phyloP scores from a whole-genome alignment of 2,888 invertebrate genomes.

The Acleris emargana region DNA sequence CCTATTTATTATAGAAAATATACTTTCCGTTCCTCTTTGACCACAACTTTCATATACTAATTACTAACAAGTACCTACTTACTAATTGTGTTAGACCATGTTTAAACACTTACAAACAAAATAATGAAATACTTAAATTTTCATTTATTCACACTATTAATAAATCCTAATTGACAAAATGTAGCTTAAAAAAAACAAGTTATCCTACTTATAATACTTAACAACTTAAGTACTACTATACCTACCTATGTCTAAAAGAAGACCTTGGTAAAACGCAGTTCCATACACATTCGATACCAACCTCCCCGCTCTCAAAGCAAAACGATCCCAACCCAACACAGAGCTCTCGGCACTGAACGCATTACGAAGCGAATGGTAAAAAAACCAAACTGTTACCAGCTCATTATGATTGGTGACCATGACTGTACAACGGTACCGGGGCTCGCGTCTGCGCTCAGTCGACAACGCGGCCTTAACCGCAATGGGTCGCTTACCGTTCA shows the following conservation, averaged over 20 bases:
- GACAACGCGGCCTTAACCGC: conserved; percentile 64
- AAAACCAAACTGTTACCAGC: conserved; percentile 28
- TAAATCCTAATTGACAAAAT: too few relatives aligned
- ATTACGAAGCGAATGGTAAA: conserved; percentile 22
- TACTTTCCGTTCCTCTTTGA: too few relatives aligned
- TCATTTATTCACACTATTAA: neutral
- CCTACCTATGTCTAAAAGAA: neutral
- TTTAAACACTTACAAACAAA: neutral
- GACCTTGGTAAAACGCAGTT: neutral
- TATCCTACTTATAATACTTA: too few relatives aligned
- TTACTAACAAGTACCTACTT: neutral
- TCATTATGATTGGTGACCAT: conserved; percentile 35
- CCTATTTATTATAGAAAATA: too few relatives aligned
- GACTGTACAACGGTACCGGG: conserved; percentile 35
- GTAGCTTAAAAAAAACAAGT: too few relatives aligned
- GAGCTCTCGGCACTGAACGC: too few relatives aligned
- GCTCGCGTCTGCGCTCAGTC: conserved; percentile 54
- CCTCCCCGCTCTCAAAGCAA: too few relatives aligned
- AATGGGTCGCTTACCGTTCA: conserved; percentile 72
- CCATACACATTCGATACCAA: neutral
- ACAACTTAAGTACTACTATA: too few relatives aligned
- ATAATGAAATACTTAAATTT: neutral
- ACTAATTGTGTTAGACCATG: neutral
- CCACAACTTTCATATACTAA: neutral
- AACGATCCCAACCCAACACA: too few relatives aligned